Evolutionary conservation across 2,113 vertebrate genomes (phyloP).

Genomic region (Neolamprologus sp.): DNA sequence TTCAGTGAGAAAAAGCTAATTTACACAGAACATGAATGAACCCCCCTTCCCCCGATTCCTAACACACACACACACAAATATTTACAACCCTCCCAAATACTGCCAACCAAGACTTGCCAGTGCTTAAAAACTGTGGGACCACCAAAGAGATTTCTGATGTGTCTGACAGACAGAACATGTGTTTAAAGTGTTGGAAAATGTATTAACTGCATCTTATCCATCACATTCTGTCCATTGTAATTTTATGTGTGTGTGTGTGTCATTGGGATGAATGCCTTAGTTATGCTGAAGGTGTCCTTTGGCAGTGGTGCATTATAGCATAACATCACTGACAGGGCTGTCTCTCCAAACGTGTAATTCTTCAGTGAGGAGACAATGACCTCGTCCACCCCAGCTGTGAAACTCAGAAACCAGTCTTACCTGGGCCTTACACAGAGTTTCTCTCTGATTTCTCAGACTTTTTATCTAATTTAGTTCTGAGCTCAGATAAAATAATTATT

Average conservation of each 20-base stretch:
- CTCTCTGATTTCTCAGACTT: background rate
- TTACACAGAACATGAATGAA: background rate
- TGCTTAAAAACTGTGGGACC: background rate
- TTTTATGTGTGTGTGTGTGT: background rate
- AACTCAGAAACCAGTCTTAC: background rate
- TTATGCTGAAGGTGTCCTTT: background rate
- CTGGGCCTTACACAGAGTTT: background rate
- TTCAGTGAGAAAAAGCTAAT: constrained; percentile 19
- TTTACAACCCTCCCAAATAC: background rate
- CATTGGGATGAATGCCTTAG: background rate
- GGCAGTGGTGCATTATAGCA: background rate
- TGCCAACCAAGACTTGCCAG: background rate
- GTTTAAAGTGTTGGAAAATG: constrained; percentile 24
- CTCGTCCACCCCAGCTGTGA: background rate
- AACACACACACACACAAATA: background rate
- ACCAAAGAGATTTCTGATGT: constrained; percentile 5
- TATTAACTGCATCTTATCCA: background rate
- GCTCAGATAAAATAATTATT: background rate
- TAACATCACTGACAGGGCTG: background rate
- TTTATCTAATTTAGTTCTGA: rapidly evolving
- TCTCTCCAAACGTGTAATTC: background rate
- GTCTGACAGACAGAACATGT: constrained; percentile 6
- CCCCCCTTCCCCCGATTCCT: too few species aligned
- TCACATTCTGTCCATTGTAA: background rate
- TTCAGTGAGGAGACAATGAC: background rate